Evolutionary conservation across 2,888 invertebrate genomes (phyloP).

Genomic region (Lasioglossum malachurum): DNA sequence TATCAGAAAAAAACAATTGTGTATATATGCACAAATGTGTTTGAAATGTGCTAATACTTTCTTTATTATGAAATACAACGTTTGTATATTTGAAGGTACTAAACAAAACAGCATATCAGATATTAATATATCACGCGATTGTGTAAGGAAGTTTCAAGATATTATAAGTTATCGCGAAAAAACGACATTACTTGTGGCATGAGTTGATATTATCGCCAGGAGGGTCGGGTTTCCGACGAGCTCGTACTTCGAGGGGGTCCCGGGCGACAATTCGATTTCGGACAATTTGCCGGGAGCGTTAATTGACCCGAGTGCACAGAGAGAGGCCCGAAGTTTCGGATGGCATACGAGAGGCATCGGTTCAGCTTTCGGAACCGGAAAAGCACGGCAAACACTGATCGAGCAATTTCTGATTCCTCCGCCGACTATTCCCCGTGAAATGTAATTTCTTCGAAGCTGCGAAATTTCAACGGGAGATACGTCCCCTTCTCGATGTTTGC

Average conservation of each 20-base stretch:
- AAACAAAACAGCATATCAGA: background rate
- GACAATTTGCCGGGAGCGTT: constrained; percentile 73
- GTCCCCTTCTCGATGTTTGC: constrained; percentile 34
- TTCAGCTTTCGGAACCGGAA: constrained; percentile 47
- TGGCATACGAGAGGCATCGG: constrained; percentile 25
- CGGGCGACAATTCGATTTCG: constrained; percentile 74
- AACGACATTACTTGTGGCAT: background rate
- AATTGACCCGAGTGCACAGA: constrained; percentile 68
- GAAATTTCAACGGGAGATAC: constrained; percentile 17
- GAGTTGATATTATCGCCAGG: constrained; percentile 17
- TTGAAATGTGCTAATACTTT: no score
- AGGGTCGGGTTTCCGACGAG: constrained; percentile 26
- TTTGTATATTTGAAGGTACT: background rate
- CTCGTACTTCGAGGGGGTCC: constrained; percentile 6
- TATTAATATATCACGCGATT: background rate
- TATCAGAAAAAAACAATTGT: no score
- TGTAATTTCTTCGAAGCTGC: constrained; percentile 58
- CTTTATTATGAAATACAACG: no score
- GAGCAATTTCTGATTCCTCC: constrained; percentile 69
- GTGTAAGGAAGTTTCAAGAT: background rate
- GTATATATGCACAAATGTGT: no score
- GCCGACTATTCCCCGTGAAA: constrained; percentile 17
- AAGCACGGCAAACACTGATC: constrained; percentile 72
- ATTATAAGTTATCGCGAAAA: constrained; percentile 3
- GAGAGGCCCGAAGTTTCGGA: constrained; percentile 6